A percentile compares a stretch with the other conserved stretches of the same genome.
phyloP scores from a whole-genome alignment of 2,113 vertebrate species.

The Pelecanus crispus region DNA sequence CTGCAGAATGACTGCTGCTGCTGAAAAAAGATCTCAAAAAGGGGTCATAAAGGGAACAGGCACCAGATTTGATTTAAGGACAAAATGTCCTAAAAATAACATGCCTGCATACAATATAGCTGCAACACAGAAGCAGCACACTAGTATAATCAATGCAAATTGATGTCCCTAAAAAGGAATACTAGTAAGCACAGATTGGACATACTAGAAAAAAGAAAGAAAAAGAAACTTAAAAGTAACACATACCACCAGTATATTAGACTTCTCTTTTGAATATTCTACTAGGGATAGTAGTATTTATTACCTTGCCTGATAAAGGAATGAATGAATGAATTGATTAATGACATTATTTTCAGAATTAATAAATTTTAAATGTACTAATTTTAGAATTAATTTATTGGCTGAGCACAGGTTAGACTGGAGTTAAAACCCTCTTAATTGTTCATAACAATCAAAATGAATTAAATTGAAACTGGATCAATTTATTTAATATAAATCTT shows the following conservation, averaged over 20 bases:
- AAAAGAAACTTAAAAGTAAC: neutral
- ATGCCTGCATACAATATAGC: neutral
- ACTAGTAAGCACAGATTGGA: neutral
- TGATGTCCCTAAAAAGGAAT: neutral
- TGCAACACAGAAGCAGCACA: neutral
- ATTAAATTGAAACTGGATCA: neutral
- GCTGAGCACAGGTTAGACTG: neutral
- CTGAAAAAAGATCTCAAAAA: neutral
- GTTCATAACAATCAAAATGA: neutral
- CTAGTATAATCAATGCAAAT: neutral
- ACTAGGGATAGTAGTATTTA: neutral
- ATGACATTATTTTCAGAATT: neutral
- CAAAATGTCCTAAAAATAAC: slow-evolving; percentile 19
- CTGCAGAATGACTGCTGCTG: slow-evolving; percentile 1
- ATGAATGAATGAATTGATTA: neutral
- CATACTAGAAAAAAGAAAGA: neutral
- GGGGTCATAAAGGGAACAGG: neutral
- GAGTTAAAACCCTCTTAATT: neutral
- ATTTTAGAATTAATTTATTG: neutral
- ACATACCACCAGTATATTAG: neutral
- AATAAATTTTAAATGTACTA: neutral
- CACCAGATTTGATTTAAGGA: slow-evolving; percentile 3
- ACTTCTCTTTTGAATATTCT: neutral
- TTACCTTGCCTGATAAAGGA: neutral
- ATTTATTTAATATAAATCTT: neutral